Percentiles rank a stretch among this genome's conserved stretches.
phyloP scores from a whole-genome alignment of 2,888 invertebrate species.

The Xylota segnis region DNA sequence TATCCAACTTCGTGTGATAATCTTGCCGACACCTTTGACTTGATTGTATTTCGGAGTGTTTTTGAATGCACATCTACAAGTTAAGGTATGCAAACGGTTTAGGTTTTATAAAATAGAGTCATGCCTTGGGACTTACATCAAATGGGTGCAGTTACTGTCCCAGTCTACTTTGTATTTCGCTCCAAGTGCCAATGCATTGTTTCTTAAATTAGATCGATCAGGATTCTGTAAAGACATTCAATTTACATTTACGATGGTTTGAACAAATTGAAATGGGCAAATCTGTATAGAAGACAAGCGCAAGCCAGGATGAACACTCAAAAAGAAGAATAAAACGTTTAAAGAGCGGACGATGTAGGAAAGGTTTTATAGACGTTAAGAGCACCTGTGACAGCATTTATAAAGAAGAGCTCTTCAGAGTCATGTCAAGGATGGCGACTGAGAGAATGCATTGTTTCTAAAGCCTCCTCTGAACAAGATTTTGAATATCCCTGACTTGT shows the following conservation, averaged over 20 bases:
- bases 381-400: too few relatives aligned
- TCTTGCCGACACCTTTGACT: conserved; percentile 87
- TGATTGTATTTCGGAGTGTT: conserved; percentile 95
- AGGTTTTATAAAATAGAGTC: not conserved
- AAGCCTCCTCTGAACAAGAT: too few relatives aligned
- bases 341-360: too few relatives aligned
- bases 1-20: conserved; percentile 91
- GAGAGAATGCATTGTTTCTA: too few relatives aligned
- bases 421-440: too few relatives aligned
- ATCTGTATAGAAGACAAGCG: too few relatives aligned
- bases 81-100: not conserved
- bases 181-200: conserved; percentile 90
- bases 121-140: conserved; percentile 87
- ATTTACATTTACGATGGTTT: not conserved
- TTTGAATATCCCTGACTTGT: too few relatives aligned
- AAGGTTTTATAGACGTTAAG: too few relatives aligned
- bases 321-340: too few relatives aligned
- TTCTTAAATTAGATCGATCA: conserved; percentile 88
- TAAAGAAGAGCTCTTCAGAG: too few relatives aligned
- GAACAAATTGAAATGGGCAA: too few relatives aligned
- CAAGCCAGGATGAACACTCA: too few relatives aligned
- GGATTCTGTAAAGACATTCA: conserved; percentile 88
- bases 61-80: conserved; percentile 92
- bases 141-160: conserved; percentile 91
- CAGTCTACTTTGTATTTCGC: conserved; percentile 92